Evolutionary conservation across 2,888 invertebrate species (phyloP).

Genomic region (Lasioglossum zephyrum): DNA sequence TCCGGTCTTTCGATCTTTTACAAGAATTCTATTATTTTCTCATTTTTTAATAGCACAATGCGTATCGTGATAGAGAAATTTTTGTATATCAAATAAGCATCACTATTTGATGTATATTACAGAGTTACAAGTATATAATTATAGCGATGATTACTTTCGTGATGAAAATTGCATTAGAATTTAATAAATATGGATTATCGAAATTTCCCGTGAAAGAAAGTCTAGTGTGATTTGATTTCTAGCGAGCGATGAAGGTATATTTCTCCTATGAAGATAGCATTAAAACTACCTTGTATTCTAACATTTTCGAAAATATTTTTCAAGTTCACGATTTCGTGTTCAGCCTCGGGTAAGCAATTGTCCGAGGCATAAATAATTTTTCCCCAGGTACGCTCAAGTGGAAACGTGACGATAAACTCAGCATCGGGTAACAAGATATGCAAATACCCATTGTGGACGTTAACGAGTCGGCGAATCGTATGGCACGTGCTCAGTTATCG

Average conservation of each 20-base stretch:
- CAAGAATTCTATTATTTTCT: too few relatives aligned
- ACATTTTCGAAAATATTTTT: not conserved
- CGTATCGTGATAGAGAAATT: too few relatives aligned
- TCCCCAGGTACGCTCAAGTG: not conserved
- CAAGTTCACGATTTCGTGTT: not conserved
- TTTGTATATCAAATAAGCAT: too few relatives aligned
- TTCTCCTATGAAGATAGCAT: not conserved
- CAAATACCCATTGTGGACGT: not conserved
- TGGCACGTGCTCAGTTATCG: constrained; percentile 6
- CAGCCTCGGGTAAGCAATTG: not conserved
- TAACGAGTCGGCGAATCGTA: constrained; percentile 2
- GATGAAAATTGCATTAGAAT: not conserved
- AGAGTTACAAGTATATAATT: not conserved
- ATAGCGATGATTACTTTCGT: not conserved
- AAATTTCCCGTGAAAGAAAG: not conserved
- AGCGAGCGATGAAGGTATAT: not conserved
- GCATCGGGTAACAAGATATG: constrained; percentile 18
- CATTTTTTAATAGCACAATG: too few relatives aligned
- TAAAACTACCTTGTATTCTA: not conserved
- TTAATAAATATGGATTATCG: not conserved
- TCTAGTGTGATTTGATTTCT: not conserved
- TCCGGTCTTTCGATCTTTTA: too few relatives aligned
- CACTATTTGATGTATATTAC: too few relatives aligned
- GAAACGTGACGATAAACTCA: not conserved
- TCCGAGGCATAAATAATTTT: not conserved